Base-by-base conservation (phyloP, 2,797 vertebrate species). In the Oceanodroma leucorhoa region DNA sequence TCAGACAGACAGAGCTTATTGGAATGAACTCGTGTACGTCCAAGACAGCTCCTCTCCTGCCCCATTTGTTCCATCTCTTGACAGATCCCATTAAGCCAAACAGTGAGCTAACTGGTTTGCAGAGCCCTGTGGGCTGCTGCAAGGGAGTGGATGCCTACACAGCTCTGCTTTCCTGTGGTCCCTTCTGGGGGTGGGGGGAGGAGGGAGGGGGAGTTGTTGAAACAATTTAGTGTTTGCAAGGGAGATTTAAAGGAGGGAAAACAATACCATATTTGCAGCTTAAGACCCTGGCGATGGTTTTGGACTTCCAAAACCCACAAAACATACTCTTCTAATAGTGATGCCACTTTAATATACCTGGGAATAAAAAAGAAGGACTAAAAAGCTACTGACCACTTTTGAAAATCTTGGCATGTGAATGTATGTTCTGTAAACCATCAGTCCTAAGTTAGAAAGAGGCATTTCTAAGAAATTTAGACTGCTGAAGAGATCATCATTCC, bases 121-220 rank as follows among this genome's bases (percentile, higher is more conserved):
- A 61, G 80, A 77, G 34, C 16, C 32, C 27, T 54, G 38, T 73
- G 32, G 65, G 43, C 50, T 78, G 6, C 36, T 80, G 67, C 30
- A 65, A 89, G 8, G 19, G 18, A 67, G 20, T 19, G 32, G 32
- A 55, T 75, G 26, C 11, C 81, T 51, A 45, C 12, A 53, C 41
- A 64, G 7, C 2, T 43, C 57, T 81, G 20, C 9, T 83, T 91
- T 90, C 17, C 29, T 62, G 10, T 50, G 32, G 27, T 27, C 18
- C 6, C 8, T 78, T 67, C 40, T 32, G 3, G 9, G 26, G 9
- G 1, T 3, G 2, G 2, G 4, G 7, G 0, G n/a, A n/a, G n/a
- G n/a, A n/a, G n/a, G 9, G 1, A 3, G 2, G 2, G 4, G 7
- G 0, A 23, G 8, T 5, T 72, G 17, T 50, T 51, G 38, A 53